Evolutionary conservation across 2,888 invertebrate genomes (phyloP), one percentile per base, ranked within the genome.

Genomic region (Ichneumoninae sp.): DNA sequence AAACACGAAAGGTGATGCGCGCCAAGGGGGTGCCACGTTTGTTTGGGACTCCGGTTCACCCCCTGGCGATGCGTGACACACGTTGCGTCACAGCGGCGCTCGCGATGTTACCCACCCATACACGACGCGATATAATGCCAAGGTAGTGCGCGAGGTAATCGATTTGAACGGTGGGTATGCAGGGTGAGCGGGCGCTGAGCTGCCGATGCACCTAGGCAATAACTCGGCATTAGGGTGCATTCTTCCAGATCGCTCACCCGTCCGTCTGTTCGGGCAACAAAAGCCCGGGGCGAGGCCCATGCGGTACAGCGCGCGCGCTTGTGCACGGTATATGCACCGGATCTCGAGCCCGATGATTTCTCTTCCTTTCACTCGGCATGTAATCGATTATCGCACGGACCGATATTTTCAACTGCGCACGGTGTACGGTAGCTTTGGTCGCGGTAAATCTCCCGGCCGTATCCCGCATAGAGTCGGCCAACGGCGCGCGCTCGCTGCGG

Each of bases 361-460:
- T 89, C 83, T 84, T 87, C 88, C 87, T 89, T 91, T 91, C 89
- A 89, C 81, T 83, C 84, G 84, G 69, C 83, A 86, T 86, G 82
- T 91, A 91, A 91, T 91, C 91, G 91, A 91, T 91, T 90, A 90
- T 89, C 86, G 88, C 85, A 82, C 69, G 79, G 79, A 81, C 83
- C 87, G 87, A 88, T 89, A 88, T 87, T 88, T 78, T 75, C 76
- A 78, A 74, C 63, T 40, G 70, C 22, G 57, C 69, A 52, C 33
- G 6, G 63, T 78, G 36, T 52, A 79, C 77, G 16, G 60, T 69
- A 66, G 57, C 50, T 50, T 50, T 30, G 60, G 26, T 13, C 30
- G 26, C 30, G 40, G 60, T 74, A 74, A 44, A 40, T 60, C 63
- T 69, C 40, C 63, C n/a, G 44, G 44, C 44, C 3, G 3, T 47